Evolutionary conservation across 2,113 vertebrate species (phyloP).

Genomic region (Mastomys coucha): DNA sequence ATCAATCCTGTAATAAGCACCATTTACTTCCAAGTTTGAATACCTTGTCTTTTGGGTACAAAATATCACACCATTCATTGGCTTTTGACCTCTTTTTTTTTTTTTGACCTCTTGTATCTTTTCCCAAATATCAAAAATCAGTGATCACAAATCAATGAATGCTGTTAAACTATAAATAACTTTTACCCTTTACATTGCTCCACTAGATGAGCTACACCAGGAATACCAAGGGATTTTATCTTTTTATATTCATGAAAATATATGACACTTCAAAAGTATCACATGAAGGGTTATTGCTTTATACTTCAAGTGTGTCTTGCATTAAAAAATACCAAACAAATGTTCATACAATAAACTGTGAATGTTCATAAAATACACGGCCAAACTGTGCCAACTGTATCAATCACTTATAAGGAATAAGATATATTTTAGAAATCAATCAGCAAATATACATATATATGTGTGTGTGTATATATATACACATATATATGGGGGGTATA

Average conservation of each 20-base stretch:
- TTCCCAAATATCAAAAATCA: background rate
- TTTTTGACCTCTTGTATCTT: background rate
- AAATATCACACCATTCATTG: background rate
- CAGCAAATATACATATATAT: background rate
- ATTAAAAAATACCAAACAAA: conserved; percentile 29
- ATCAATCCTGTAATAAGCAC: background rate
- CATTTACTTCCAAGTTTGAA: conserved; percentile 38
- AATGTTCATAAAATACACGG: conserved; percentile 36
- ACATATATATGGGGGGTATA: background rate
- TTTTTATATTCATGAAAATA: background rate
- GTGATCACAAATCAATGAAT: background rate
- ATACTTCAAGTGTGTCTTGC: background rate
- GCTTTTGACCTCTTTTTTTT: no score
- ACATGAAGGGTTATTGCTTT: background rate
- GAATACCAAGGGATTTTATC: conserved; percentile 11
- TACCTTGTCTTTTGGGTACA: background rate
- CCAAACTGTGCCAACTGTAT: background rate
- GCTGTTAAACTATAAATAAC: background rate
- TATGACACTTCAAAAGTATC: background rate
- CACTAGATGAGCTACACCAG: background rate
- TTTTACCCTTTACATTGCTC: conserved; percentile 24
- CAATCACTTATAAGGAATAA: background rate
- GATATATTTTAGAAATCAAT: background rate
- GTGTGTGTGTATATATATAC: no score
- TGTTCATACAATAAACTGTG: background rate